A percentile compares a stretch with the other conserved stretches of the same genome.
These are phyloP conservation scores for Cryptomyrus ogoouensis DNA, from an alignment of 2,113 vertebrate genomes.

Conservation along the genomic window DNA sequence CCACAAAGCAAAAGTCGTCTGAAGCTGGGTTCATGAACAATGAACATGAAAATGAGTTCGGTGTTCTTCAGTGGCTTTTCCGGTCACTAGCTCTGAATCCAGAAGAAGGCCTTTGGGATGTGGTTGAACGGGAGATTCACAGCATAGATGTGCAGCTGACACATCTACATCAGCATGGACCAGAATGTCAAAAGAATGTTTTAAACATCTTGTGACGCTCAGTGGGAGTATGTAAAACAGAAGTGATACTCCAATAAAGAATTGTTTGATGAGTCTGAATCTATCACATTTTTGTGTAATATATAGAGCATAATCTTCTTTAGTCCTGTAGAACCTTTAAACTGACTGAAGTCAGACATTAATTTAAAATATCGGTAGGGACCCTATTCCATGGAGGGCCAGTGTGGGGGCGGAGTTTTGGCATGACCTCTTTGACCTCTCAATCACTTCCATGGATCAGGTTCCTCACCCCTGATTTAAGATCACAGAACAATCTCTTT, in stretches of 20 bases:
- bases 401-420: not conserved
- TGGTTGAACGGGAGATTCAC: not conserved
- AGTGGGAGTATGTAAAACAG: not conserved
- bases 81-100: not conserved
- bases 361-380: not conserved
- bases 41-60: not conserved
- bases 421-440: not conserved
- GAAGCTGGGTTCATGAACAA: not conserved
- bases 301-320: not conserved
- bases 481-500: not conserved
- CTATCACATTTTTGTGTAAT: not conserved
- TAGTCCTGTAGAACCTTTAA: not conserved
- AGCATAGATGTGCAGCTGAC: not conserved
- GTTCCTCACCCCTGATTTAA: not conserved
- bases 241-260: not conserved
- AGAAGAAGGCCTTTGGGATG: not conserved
- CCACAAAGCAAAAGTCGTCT: constrained; percentile 62
- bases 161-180: not conserved
- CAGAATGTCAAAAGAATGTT: not conserved
- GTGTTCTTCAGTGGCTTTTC: not conserved
- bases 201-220: not conserved
- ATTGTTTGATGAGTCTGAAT: not conserved
- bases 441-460: not conserved
- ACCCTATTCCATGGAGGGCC: not conserved
- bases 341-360: not conserved